Evolutionary conservation across 2,113 vertebrate genomes (phyloP).

Genomic region (Ahaetulla prasina): DNA sequence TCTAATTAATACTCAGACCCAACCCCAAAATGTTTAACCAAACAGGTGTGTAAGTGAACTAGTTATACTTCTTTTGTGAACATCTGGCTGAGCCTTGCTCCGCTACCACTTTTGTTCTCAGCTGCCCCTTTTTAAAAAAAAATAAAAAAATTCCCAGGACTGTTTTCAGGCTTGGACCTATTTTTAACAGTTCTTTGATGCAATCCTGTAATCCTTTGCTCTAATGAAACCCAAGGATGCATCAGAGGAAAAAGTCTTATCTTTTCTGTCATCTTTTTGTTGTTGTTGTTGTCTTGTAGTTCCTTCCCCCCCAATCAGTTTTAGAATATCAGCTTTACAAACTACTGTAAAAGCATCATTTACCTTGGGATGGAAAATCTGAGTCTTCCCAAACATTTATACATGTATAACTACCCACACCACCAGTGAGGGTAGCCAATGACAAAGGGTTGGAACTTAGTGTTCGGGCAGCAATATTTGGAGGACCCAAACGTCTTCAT

Average conservation of each 20-base stretch:
- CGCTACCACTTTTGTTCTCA: too few species aligned
- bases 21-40: too few species aligned
- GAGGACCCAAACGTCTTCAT: not conserved
- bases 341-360: not conserved
- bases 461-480: not conserved
- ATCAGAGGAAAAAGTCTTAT: not conserved
- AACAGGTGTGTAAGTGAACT: not conserved
- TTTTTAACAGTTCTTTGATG: not conserved
- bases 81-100: not conserved
- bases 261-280: not conserved
- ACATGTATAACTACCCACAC: not conserved
- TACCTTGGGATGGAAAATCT: not conserved
- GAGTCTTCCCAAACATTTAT: not conserved
- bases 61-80: not conserved
- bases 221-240: not conserved
- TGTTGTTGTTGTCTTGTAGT: not conserved
- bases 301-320: too few species aligned
- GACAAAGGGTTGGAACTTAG: not conserved
- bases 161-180: not conserved
- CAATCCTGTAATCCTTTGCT: not conserved
- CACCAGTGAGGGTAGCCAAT: not conserved
- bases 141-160: too few species aligned
- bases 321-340: not conserved
- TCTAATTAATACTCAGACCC: not conserved
- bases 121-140: too few species aligned